Evolutionary conservation across 2,113 vertebrate genomes (phyloP), one percentile per base, ranked within the genome.

Genomic region (Lucifuga dentata): DNA sequence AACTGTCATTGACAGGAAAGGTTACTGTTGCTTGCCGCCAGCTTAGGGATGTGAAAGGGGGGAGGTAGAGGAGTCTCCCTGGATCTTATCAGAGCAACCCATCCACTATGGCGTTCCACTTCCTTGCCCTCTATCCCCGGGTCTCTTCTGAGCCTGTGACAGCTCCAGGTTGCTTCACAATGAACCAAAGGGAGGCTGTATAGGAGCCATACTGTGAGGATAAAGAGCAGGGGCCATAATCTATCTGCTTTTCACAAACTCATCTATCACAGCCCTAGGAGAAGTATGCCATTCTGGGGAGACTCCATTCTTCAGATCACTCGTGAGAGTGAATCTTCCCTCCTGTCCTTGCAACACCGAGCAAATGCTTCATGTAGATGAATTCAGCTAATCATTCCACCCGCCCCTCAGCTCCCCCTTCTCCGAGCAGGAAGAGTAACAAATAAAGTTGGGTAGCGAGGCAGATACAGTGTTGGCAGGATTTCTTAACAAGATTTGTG

Each of bases 401-500:
- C 20, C 16, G 8, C 17, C 32, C 17, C 33, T 8, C 40, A 2
- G 41, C 19, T 12, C 7, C 39, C 11, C 3, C 61, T 59, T 60
- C 43, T 9, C 17, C 19, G 8, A 58, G 38, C 50, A 38, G 24
- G n/a, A 15, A 61, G 19, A 20, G 43, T 60, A 44, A 35, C 41
- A 70, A 70, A 83, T 67, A 81, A 65, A 76, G 36, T 68, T 8
- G 19, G 59, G 20, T 33, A 29, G 26, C 36, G 44, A 70, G 76
- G 41, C 40, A 44, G 52, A 81, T 73, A 75, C 64, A 15, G 71
- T 41, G 23, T 67, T 82, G 66, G 73, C 68, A 72, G 55, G 73
- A 70, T 67, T 71, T 64, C 48, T 77, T 86, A 75, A 83, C 81
- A 85, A 88, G 83, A 84, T 82, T 85, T 74, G 72, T 87, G 87